Evolutionary conservation across 2,113 vertebrate species (phyloP).

Genomic region (Phalacrocorax brasilianus): DNA sequence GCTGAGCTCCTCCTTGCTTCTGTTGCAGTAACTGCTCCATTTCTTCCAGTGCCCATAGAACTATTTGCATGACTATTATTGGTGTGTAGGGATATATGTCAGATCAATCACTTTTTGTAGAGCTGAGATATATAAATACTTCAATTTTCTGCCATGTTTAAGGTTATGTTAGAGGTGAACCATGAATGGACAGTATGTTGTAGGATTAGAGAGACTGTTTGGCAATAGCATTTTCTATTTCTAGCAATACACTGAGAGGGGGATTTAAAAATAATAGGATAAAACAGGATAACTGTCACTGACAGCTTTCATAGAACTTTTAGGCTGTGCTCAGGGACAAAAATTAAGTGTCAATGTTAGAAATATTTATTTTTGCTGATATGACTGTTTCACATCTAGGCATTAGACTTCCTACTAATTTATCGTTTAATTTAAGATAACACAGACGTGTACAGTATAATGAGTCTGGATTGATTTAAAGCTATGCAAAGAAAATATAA

Average conservation of each 20-base stretch:
- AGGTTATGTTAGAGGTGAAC: constrained; percentile 26
- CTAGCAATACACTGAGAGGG: constrained; percentile 9
- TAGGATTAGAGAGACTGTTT: constrained; percentile 24
- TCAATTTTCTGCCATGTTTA: background rate
- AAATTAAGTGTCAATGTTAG: background rate
- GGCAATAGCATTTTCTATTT: constrained; percentile 45
- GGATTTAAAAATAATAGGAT: constrained; percentile 56
- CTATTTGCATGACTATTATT: background rate
- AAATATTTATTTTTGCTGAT: background rate
- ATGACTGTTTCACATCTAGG: background rate
- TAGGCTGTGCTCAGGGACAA: background rate
- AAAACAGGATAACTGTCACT: constrained; percentile 43
- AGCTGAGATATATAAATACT: background rate
- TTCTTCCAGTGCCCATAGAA: background rate
- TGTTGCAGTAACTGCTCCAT: background rate
- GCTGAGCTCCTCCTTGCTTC: background rate
- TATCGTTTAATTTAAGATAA: background rate
- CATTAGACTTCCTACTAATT: background rate
- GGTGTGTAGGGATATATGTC: background rate
- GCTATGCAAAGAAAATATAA: background rate
- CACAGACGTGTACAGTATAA: background rate
- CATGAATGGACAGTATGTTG: background rate
- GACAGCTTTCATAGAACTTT: constrained; percentile 4
- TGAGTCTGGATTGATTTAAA: background rate
- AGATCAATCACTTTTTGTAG: background rate